These are phyloP conservation scores for Lophotriccus pileatus DNA, from an alignment of 2,797 vertebrate species.

Conservation along the genomic window DNA sequence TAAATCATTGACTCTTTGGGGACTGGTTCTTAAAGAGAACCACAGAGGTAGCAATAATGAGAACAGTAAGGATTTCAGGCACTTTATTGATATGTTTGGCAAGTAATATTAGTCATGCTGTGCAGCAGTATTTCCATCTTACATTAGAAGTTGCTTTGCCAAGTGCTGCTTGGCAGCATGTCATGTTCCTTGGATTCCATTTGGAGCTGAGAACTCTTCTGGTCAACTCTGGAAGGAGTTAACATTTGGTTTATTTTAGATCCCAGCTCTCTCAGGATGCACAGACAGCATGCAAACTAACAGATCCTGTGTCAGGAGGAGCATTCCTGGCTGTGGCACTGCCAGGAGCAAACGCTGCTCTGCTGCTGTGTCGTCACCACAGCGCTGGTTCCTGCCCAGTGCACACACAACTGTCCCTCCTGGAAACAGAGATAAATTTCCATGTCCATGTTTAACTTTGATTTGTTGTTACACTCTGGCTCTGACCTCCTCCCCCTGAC, in stretches of 20 bases:
- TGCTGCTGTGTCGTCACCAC: neutral
- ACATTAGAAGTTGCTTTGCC: conserved; percentile 17
- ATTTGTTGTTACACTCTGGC: conserved; percentile 28
- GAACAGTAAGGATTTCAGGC: neutral
- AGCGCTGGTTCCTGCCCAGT: neutral
- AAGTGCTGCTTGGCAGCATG: conserved; percentile 17
- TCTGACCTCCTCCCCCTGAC: neutral
- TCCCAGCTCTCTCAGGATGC: neutral
- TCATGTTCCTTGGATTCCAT: conserved; percentile 23
- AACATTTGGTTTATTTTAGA: conserved; percentile 1
- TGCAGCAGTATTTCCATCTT: neutral
- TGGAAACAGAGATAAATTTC: conserved; percentile 7
- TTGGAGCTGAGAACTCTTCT: neutral
- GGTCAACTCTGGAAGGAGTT: neutral
- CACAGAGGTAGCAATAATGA: neutral
- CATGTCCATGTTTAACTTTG: conserved; percentile 3
- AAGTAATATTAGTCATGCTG: neutral
- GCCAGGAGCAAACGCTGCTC: neutral
- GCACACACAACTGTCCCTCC: neutral
- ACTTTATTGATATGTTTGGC: neutral
- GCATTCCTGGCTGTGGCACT: neutral
- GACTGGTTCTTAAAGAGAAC: neutral
- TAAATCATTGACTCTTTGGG: neutral
- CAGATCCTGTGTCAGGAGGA: neutral
- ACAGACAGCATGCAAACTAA: neutral